Base-by-base conservation (phyloP, 2,888 invertebrate genomes). In the Drosophila prolongata region DNA sequence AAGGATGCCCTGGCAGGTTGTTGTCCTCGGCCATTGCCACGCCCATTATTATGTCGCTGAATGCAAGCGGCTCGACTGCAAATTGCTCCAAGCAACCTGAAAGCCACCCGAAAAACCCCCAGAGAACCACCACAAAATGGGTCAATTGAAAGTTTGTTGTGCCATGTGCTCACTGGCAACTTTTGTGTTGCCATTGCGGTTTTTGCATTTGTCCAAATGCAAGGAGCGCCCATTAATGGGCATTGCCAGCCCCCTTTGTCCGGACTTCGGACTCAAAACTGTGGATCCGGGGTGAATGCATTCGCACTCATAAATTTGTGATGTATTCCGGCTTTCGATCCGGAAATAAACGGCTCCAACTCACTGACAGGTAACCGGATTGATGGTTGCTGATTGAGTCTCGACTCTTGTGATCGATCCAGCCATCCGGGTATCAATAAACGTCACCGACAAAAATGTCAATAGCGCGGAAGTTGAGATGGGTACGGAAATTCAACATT, bases 11-110 rank as follows among this genome's bases (percentile, higher is more conserved):
- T 70, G 67, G 62, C 80, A 83, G 86, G 82, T 86, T 86, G 83
- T 83, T 86, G 82, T 86, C 86, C 86, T 78, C 62, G 60, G 49
- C 64, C 66, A 61, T n/a, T 57, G 66, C 67, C 76, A 75, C 69
- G 62, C 77, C 75, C 67, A 54, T 62, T 78, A 50, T 67, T 61
- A 37, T 35, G 58, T 34, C 58, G n/a, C 54, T 44, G 42, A 61
- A 42, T 27, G 40, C 59, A 16, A 50, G 42, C 27, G 58, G 49
- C 54, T 13, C 56, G 44, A 13, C 55, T 27, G 49, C 65, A 30
- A 60, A 62, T 62, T 59, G 61, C 59, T 38, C 43, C 34, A 19
- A 37, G 44, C 35, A 30, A 10, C 57, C 56, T 24, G 24, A 11
- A 16, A 47, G 14, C 49, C 47, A 16, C 3, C 13, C 34, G 16